Conservation (phyloP, 37 sponge, comb jelly and placozoan species). For the Aplysina aerophoba region DNA sequence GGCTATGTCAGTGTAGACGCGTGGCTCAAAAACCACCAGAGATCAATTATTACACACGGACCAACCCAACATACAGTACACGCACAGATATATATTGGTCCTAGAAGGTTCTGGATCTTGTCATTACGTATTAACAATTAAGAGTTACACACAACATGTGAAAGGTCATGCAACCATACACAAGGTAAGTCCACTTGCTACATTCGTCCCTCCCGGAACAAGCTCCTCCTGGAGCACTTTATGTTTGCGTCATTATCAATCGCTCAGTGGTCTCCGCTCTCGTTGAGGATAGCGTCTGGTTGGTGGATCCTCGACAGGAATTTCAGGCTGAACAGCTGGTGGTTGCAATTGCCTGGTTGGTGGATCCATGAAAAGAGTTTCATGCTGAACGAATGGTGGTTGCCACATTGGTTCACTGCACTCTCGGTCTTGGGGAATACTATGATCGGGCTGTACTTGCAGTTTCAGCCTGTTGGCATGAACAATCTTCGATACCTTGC, state of each 20-base stretch:
- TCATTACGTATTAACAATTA: no score
- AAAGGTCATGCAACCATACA: no score
- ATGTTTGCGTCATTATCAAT: constrained; percentile 14
- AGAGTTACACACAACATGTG: no score
- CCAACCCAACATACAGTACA: no score
- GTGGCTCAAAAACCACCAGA: no score
- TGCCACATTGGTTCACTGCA: not conserved
- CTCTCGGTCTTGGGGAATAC: not conserved
- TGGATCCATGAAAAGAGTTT: not conserved
- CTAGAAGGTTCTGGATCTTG: no score
- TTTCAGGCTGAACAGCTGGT: not conserved
- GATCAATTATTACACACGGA: no score
- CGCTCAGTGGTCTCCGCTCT: constrained; percentile 18
- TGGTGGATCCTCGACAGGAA: not conserved
- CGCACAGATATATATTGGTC: no score
- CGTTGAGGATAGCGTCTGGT: constrained; percentile 5
- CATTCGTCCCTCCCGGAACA: constrained; percentile 20
- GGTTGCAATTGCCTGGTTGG: not conserved
- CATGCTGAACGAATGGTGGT: constrained; percentile 8
- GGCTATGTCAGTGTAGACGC: no score
- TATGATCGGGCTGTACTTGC: not conserved
- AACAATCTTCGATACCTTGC: not conserved
- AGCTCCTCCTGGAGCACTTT: constrained; percentile 21
- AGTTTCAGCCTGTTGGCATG: not conserved
- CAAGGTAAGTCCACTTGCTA: constrained; percentile 5